Base-by-base conservation (phyloP, 2,113 vertebrate genomes). In the Saimiri boliviensis region DNA sequence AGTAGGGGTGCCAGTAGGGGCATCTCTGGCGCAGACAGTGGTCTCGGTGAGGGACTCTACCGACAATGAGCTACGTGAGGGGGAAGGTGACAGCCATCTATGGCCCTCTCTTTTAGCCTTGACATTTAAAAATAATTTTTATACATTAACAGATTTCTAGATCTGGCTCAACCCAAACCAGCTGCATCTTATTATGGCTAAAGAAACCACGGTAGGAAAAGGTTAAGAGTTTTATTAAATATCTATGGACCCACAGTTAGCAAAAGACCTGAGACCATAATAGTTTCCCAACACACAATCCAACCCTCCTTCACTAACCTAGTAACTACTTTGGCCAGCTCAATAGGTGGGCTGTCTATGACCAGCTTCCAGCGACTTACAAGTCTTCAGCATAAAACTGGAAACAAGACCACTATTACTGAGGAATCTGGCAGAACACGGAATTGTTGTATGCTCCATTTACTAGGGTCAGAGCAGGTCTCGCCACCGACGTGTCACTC, bases 171-270 rank as follows among this genome's bases (percentile, higher is more conserved):
- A 87, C 3, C 40, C 88, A 91, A 11, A 60, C 23, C 40, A 93
- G 66, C 71, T n/a, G 56, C 45, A 40, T 89, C 82, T 32, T 89
- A 82, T 63, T 32, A 68, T 5, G 4, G 76, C 52, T 92, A 71
- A 68, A 88, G 82, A 95, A 92, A 84, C 20, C 8, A 17, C 96
- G 37, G 35, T 30, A 83, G 52, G 77, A 17, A 3, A 97, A 82
- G 16, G 23, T 27, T 25, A 63, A 37, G 25, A 4, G 40, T 94
- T 91, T 89, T 10, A 82, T 63, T 63, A 63, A 32, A 32, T 63
- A 63, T 54, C 76, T 49, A 8, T 0, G 23, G 27, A 10, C 66
- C 63, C 82, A 80, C 14, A 70, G 27, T 19, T 30, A n/a, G 30
- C 14, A 3, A 81, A 87, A 66, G 58, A 77, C 14, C n/a, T 17